phyloP scores from a whole-genome alignment of 2,888 invertebrate species.

The Hydraecia micacea region DNA sequence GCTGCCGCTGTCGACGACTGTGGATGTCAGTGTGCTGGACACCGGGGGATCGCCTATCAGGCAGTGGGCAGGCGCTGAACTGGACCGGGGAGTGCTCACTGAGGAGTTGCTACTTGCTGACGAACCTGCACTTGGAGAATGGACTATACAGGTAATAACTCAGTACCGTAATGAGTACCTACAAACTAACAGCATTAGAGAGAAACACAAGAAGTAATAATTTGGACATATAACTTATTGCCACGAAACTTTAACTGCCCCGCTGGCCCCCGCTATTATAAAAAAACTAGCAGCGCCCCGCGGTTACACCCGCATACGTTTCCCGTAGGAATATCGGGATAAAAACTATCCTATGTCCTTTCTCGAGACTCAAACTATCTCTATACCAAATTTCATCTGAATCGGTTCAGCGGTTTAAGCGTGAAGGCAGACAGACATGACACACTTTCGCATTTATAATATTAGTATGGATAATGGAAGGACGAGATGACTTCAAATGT shows the following conservation, averaged over 20 bases:
- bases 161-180: background rate
- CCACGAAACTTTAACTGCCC: background rate
- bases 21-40: slow-evolving; percentile 84
- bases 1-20: slow-evolving; percentile 80
- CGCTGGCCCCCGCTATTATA: no score
- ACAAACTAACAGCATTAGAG: background rate
- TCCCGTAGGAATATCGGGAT: no score
- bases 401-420: no score
- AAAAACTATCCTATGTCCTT: no score
- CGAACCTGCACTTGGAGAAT: slow-evolving; percentile 96
- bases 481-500: background rate
- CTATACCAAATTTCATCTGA: no score
- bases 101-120: slow-evolving; percentile 94
- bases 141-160: slow-evolving; percentile 93
- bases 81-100: slow-evolving; percentile 94
- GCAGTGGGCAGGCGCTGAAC: slow-evolving; percentile 93
- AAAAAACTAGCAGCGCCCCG: no score
- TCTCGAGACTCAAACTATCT: no score
- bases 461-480: no score
- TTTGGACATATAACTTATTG: background rate
- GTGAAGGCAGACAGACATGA: no score
- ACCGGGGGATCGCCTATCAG: slow-evolving; percentile 94
- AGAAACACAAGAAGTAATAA: background rate
- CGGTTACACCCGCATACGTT: no score
- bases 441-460: no score